Conservation (phyloP, 2,888 invertebrate genomes). For the Agrotis exclamationis region DNA sequence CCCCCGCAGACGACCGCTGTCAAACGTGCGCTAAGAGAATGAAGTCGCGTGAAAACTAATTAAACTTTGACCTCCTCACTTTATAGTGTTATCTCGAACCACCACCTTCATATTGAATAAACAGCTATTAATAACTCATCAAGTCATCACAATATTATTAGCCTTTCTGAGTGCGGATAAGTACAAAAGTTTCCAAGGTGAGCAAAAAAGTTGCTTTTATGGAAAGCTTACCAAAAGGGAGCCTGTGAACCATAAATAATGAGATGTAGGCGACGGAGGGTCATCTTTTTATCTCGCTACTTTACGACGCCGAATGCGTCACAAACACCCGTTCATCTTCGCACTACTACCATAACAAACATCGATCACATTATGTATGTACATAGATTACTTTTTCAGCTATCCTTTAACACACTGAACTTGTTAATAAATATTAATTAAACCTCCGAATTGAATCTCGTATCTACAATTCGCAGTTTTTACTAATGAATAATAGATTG, state of each 20-base stretch:
- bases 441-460: conserved; percentile 16
- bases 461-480: conserved; percentile 21
- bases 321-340: conserved; percentile 65
- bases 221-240: conserved; percentile 75
- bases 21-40: conserved; percentile 75
- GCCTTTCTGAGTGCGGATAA: conserved; percentile 47
- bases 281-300: conserved; percentile 78
- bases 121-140: conserved; percentile 54
- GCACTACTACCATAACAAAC: conserved; percentile 24
- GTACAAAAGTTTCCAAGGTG: conserved; percentile 58
- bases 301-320: conserved; percentile 73
- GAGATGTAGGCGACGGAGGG: conserved; percentile 71
- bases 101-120: conserved; percentile 61
- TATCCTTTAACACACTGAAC: conserved; percentile 18
- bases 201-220: conserved; percentile 64
- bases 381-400: not conserved
- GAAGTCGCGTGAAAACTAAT: conserved; percentile 82
- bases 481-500: conserved; percentile 32
- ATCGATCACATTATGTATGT: not conserved
- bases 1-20: conserved; percentile 47
- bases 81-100: conserved; percentile 58
- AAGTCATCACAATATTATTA: no score
- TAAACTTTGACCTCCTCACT: conserved; percentile 81
- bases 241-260: conserved; percentile 83
- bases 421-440: conserved; percentile 14